Evolutionary conservation across 1,140 invertebrate species (phyloP).

Genomic region (Vanessa tameamea): DNA sequence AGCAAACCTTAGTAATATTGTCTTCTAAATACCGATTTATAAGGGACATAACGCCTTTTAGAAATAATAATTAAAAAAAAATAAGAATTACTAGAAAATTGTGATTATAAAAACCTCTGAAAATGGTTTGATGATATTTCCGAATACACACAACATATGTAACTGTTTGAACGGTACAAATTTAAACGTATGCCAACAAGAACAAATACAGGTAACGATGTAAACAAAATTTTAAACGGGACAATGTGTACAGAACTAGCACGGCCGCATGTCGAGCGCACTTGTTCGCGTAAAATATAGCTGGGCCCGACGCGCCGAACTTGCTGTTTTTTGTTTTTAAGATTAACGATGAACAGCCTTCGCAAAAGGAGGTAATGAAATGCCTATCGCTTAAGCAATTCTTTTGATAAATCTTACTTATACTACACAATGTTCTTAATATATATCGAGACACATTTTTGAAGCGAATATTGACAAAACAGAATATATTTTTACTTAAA

Average conservation of each 20-base stretch:
- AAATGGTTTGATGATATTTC: not conserved
- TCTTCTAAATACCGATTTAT: too few species aligned
- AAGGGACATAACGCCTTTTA: too few species aligned
- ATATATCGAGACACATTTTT: not conserved
- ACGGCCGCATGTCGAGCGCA: conserved; percentile 63
- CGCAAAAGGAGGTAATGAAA: conserved; percentile 71
- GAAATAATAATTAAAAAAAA: too few species aligned
- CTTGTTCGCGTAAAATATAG: conserved; percentile 71
- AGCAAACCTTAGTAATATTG: too few species aligned
- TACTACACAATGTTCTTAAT: not conserved
- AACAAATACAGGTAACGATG: conserved; percentile 32
- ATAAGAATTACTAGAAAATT: too few species aligned
- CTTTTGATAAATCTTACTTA: conserved; percentile 55
- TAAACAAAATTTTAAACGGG: conserved; percentile 37
- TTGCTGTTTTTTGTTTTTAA: conserved; percentile 72
- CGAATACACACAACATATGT: not conserved
- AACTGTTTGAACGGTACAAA: not conserved
- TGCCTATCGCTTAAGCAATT: conserved; percentile 69
- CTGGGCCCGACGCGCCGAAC: conserved; percentile 60
- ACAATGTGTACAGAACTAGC: conserved; percentile 30
- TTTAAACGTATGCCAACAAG: conserved; percentile 13
- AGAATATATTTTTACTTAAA: too few species aligned
- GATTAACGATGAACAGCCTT: conserved; percentile 74
- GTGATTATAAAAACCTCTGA: too few species aligned
- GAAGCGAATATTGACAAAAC: too few species aligned